Percentiles rank a stretch among this genome's conserved stretches.
Conservation (phyloP, 2,888 invertebrate genomes). For the Orthonevra nobilis region DNA sequence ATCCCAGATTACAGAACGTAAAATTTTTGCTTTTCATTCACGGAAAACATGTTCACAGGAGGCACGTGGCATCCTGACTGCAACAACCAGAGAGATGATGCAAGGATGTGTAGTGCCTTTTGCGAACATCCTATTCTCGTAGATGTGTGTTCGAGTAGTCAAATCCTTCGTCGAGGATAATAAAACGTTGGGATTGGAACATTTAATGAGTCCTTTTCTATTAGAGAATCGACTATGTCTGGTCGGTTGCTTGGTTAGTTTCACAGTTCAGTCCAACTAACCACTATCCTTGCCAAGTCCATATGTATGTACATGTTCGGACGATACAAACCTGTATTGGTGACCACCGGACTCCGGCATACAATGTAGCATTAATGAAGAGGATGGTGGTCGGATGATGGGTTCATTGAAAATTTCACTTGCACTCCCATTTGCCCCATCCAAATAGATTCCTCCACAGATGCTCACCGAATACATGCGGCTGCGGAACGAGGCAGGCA, state of each 20-base stretch:
- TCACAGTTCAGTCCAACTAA: constrained; percentile 38
- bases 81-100: constrained; percentile 48
- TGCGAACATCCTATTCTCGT: no score
- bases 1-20: background rate
- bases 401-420: constrained; percentile 52
- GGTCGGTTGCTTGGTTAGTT: constrained; percentile 45
- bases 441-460: constrained; percentile 31
- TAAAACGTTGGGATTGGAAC: constrained; percentile 64
- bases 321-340: constrained; percentile 43
- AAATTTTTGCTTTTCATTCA: constrained; percentile 19
- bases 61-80: constrained; percentile 25
- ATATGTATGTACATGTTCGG: background rate
- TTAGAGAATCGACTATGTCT: constrained; percentile 57
- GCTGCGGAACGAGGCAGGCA: no score
- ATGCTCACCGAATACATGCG: constrained; percentile 29
- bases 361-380: constrained; percentile 68
- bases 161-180: constrained; percentile 53
- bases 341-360: constrained; percentile 54
- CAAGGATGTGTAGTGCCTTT: constrained; percentile 45
- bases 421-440: background rate
- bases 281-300: constrained; percentile 51
- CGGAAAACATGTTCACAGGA: constrained; percentile 27
- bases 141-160: constrained; percentile 8
- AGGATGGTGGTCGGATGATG: constrained; percentile 62
- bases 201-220: constrained; percentile 70